These are phyloP conservation scores for Genyomyrus donnyi DNA, from an alignment of 2,113 vertebrate species.

Conservation along the genomic window DNA sequence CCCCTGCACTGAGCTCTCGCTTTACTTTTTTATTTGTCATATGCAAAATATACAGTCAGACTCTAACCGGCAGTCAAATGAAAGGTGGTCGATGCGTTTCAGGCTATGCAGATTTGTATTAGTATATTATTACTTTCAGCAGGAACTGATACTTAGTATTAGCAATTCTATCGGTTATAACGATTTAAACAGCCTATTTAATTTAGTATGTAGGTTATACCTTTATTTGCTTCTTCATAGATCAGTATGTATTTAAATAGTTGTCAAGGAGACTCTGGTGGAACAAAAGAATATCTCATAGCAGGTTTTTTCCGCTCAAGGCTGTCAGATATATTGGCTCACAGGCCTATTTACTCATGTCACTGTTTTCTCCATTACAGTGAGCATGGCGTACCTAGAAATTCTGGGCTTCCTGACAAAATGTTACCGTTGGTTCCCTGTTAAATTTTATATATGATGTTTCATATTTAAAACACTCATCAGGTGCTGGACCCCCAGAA, in stretches of 20 bases:
- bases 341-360: background rate
- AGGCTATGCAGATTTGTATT: background rate
- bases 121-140: background rate
- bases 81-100: background rate
- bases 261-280: background rate
- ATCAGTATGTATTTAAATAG: background rate
- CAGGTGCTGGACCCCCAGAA: background rate
- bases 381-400: background rate
- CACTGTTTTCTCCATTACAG: background rate
- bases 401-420: background rate
- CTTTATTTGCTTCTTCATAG: background rate
- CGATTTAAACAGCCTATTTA: background rate
- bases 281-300: background rate
- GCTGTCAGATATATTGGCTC: background rate
- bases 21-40: background rate
- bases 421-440: background rate
- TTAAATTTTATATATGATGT: background rate
- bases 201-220: background rate
- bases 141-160: background rate
- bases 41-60: background rate
- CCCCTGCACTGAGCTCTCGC: slow-evolving; percentile 35
- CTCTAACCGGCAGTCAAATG: background rate
- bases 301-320: background rate
- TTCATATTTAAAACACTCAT: background rate
- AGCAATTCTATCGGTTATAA: background rate